Evolutionary conservation across 1,140 invertebrate species (phyloP), one percentile per base, ranked within the genome.

Genomic region (Nomia melanderi): DNA sequence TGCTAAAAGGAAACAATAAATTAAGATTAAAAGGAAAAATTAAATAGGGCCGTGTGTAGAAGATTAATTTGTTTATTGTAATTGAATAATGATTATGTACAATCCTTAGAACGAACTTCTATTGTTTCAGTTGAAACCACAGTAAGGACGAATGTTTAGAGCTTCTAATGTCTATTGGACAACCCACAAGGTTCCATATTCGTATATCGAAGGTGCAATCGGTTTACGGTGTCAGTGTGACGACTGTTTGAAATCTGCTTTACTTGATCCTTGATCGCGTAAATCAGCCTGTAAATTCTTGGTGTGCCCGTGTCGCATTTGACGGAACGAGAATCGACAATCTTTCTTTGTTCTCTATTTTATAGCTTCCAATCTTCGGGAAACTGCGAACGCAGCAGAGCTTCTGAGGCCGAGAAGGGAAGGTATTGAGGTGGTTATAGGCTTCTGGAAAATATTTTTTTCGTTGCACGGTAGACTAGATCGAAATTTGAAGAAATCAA

Each of bases 351-450:
- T 17, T 63, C 70, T 63, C n/a, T 31, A 44, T 72, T 72, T 72
- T 72, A 72, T 72, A 53, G 70, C 47, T 72, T 72, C 70, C 70
- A 72, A 72, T 72, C 70, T 72, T n/a, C 41, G 5, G 8, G 25
- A 31, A 23, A 36, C 41, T 72, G 44, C 44, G 33, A 63, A 72
- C 70, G 39, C 59, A n/a, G 31, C 59, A n/a, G 33, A 53, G 23
- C 41, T 27, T 8, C 44, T 25, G 20, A 25, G 2, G 56, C 5
- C 17, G 20, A 41, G 7, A 1, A 3, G 23, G 1, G 23, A n/a
- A 50, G 6, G 2, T 31, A 20, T 50, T 20, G 57, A 9, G 11
- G 36, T 23, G n/a, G 25, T 36, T 50, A 72, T 9, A 8, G 23
- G 1, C 47, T 5, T 47, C 29, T 8, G 11, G 23, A 33, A 47